Percentiles rank a stretch among this genome's conserved stretches.
These are phyloP conservation scores for Leptinotarsa rubiginosa DNA, from an alignment of 2,888 invertebrate species.

Conservation along the genomic window DNA sequence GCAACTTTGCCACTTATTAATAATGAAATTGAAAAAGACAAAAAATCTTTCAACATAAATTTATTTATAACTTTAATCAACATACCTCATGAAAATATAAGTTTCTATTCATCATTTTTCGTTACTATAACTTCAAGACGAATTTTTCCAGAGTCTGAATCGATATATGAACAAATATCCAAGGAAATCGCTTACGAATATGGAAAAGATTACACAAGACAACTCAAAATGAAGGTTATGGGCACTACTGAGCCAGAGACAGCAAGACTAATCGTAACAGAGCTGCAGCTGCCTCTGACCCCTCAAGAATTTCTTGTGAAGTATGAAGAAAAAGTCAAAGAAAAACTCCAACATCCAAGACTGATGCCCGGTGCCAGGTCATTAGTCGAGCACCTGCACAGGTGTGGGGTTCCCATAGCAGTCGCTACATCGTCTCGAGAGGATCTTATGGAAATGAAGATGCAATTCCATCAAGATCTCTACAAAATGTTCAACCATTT, in stretches of 20 bases:
- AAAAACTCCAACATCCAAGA: constrained; percentile 68
- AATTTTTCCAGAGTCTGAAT: constrained; percentile 78
- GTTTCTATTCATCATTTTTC: too few relatives aligned
- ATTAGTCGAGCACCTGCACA: constrained; percentile 68
- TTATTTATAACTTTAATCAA: too few relatives aligned
- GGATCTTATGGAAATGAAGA: constrained; percentile 70
- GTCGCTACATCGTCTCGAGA: constrained; percentile 76
- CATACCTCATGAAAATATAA: too few relatives aligned
- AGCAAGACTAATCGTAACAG: constrained; percentile 68
- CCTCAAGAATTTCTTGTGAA: constrained; percentile 71
- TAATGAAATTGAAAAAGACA: too few relatives aligned
- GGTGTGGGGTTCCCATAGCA: constrained; percentile 74
- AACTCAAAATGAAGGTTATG: constrained; percentile 70
- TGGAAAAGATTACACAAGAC: constrained; percentile 82
- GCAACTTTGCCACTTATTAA: too few relatives aligned
- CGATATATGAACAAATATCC: constrained; percentile 79
- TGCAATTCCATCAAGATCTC: constrained; percentile 66
- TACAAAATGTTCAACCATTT: constrained; percentile 70
- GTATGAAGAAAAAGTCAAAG: constrained; percentile 34
- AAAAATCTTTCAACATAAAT: too few relatives aligned
- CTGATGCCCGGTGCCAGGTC: constrained; percentile 70
- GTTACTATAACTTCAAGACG: background rate
- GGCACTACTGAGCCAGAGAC: constrained; percentile 69
- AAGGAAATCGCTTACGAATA: constrained; percentile 76
- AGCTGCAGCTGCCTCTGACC: constrained; percentile 73